Evolutionary conservation across 2,888 invertebrate species (phyloP).

Genomic region (Meta bourneti): DNA sequence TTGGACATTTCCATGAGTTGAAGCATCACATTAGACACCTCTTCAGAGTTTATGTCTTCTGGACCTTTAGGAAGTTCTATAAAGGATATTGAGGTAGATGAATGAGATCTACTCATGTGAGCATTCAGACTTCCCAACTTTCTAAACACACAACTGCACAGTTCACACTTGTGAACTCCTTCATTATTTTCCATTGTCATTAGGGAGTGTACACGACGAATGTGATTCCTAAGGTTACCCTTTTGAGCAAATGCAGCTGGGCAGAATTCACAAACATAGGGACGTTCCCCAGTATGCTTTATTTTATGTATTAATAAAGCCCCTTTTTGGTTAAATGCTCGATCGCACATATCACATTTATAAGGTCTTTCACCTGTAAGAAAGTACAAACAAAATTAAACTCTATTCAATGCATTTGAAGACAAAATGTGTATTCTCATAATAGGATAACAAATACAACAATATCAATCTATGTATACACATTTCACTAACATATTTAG

Average conservation of each 20-base stretch:
- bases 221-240: conserved; percentile 85
- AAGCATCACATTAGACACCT: conserved; percentile 78
- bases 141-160: conserved; percentile 86
- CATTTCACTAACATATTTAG: no score
- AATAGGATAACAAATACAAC: not conserved
- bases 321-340: conserved; percentile 82
- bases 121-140: conserved; percentile 86
- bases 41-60: not conserved
- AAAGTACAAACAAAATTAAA: not conserved
- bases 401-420: not conserved
- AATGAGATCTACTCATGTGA: conserved; percentile 82
- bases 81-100: conserved; percentile 3
- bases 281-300: conserved; percentile 83
- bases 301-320: conserved; percentile 81
- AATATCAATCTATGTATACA: no score
- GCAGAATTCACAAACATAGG: conserved; percentile 80
- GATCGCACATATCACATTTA: conserved; percentile 81
- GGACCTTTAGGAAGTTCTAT: conserved; percentile 2
- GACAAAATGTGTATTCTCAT: not conserved
- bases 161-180: conserved; percentile 84
- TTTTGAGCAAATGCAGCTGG: conserved; percentile 82
- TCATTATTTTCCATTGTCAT: conserved; percentile 81
- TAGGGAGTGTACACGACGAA: conserved; percentile 82
- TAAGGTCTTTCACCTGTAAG: conserved; percentile 81
- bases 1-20: conserved; percentile 79